Conservation (phyloP, 2,888 invertebrate genomes). For the Aleiodes leptofemur region DNA sequence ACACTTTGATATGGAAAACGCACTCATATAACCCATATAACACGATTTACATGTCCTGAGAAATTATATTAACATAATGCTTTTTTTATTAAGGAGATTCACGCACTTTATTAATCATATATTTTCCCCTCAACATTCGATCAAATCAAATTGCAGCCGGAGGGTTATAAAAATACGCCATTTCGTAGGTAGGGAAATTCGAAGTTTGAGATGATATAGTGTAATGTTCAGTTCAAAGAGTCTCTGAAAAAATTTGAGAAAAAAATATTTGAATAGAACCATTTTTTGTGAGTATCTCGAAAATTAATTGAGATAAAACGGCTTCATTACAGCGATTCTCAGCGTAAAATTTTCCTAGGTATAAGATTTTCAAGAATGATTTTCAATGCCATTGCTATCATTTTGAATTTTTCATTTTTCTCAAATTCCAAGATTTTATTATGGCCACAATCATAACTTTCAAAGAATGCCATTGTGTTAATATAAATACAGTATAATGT, state of each 20-base stretch:
- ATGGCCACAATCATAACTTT: not conserved
- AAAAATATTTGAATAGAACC: not conserved
- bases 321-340: no score
- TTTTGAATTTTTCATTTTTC: not conserved
- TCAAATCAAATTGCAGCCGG: not conserved
- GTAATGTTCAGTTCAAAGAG: not conserved
- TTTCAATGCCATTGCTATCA: not conserved
- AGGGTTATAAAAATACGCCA: not conserved
- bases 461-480: constrained; percentile 2
- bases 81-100: no score
- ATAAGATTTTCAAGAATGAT: no score
- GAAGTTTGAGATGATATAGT: not conserved
- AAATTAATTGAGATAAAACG: constrained; percentile 26
- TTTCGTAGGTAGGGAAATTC: not conserved
- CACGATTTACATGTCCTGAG: constrained; percentile 1
- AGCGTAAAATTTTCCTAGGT: no score
- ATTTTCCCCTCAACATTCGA: no score
- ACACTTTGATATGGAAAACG: constrained; percentile 23
- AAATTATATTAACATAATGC: no score
- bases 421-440: no score
- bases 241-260: not conserved
- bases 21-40: constrained; percentile 4
- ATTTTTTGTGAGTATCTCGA: not conserved
- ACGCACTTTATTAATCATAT: no score
- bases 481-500: not conserved